Percentiles rank a stretch among this genome's conserved stretches.
phyloP scores from a whole-genome alignment of 2,797 vertebrate species.

The Silurus aristotelis region DNA sequence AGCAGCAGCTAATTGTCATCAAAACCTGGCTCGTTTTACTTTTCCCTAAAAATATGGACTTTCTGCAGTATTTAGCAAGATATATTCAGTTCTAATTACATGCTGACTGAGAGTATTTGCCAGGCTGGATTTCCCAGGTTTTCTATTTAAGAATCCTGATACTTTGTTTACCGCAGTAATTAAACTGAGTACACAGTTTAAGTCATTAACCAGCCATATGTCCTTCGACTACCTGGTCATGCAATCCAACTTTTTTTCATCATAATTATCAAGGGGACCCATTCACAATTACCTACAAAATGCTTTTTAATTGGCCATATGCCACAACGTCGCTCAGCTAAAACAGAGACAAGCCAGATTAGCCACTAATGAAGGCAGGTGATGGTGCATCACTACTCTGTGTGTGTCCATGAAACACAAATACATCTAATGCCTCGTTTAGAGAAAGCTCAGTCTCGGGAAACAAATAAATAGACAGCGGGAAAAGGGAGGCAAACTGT shows the following conservation, averaged over 20 bases:
- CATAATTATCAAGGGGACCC: slow-evolving; percentile 64
- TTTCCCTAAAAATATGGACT: background rate
- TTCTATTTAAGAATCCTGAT: slow-evolving; percentile 37
- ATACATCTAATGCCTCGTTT: slow-evolving; percentile 25
- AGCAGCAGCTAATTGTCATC: background rate
- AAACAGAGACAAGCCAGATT: slow-evolving; percentile 57
- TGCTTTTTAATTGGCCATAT: slow-evolving; percentile 78
- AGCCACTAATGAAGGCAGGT: slow-evolving; percentile 61
- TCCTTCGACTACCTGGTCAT: slow-evolving; percentile 50
- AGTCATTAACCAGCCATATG: slow-evolving; percentile 71
- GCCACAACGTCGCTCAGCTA: slow-evolving; percentile 61
- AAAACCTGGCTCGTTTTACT: slow-evolving; percentile 13
- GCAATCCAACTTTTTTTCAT: slow-evolving; percentile 59
- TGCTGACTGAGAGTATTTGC: background rate
- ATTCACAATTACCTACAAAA: slow-evolving; percentile 69
- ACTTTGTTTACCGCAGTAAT: slow-evolving; percentile 58
- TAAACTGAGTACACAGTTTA: slow-evolving; percentile 58
- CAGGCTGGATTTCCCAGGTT: slow-evolving; percentile 45
- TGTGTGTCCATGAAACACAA: slow-evolving; percentile 41
- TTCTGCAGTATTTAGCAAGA: background rate
- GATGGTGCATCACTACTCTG: slow-evolving; percentile 51
- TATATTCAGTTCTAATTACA: slow-evolving; percentile 29
- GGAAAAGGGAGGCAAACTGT: background rate
- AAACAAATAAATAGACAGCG: background rate
- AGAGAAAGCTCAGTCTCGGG: background rate